Conservation (phyloP, 2,797 vertebrate genomes). For the Tragelaphus eurycerus region DNA sequence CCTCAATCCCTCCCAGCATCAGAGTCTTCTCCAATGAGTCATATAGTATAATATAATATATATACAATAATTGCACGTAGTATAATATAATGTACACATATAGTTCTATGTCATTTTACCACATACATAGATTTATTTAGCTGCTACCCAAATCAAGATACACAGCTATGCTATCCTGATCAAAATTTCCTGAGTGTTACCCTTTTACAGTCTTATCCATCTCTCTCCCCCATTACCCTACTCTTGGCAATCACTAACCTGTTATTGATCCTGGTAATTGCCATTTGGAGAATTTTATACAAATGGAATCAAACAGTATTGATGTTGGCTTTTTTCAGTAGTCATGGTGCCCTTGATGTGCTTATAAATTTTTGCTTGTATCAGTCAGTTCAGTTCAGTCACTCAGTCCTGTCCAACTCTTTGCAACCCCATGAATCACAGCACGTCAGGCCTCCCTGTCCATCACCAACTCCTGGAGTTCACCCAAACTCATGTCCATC, state of each 20-base stretch:
- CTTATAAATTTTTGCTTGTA: neutral
- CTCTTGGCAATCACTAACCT: neutral
- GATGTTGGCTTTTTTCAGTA: neutral
- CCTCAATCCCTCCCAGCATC: too few species aligned
- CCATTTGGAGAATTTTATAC: neutral
- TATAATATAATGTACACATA: neutral
- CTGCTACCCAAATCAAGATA: neutral
- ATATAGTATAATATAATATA: too few species aligned
- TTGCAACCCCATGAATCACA: too few species aligned
- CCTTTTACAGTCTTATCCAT: neutral
- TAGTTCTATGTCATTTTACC: neutral
- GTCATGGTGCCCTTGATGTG: neutral
- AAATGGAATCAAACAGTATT: neutral
- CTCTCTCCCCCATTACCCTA: neutral
- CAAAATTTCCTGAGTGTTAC: neutral
- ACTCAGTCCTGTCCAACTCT: too few species aligned
- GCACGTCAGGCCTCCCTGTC: too few species aligned
- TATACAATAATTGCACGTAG: neutral
- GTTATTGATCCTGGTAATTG: neutral
- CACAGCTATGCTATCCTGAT: neutral
- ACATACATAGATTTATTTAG: neutral
- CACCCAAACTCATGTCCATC: rapidly evolving
- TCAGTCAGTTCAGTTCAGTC: too few species aligned
- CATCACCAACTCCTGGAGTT: too few species aligned
- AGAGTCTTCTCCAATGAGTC: too few species aligned